phyloP scores from a whole-genome alignment of 1,140 invertebrate species.

The Drosophila arizonae region DNA sequence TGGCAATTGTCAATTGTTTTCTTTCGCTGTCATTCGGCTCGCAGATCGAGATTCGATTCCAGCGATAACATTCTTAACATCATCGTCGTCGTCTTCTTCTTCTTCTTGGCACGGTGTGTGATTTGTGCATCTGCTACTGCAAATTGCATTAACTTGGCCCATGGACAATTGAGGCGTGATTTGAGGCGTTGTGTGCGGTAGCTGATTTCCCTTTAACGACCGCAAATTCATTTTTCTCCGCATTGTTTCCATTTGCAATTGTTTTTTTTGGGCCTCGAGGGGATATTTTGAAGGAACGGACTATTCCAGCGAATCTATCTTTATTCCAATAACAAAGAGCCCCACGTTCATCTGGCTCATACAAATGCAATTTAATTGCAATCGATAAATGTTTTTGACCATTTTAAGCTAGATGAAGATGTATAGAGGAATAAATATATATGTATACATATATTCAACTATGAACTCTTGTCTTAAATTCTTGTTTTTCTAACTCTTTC shows the following conservation, averaged over 20 bases:
- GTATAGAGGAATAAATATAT: too few relatives aligned
- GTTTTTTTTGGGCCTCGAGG: conserved; percentile 21
- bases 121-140: conserved; percentile 51
- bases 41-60: conserved; percentile 54
- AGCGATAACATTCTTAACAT: conserved; percentile 48
- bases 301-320: conserved; percentile 3
- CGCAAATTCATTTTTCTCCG: conserved; percentile 43
- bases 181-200: conserved; percentile 62
- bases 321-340: not conserved
- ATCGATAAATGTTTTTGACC: not conserved
- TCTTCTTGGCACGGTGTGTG: not conserved
- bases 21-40: conserved; percentile 5
- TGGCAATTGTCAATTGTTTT: conserved; percentile 1
- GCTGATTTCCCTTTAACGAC: conserved; percentile 44
- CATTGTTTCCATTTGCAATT: conserved; percentile 42
- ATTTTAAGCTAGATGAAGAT: not conserved
- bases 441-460: too few relatives aligned
- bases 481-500: too few relatives aligned
- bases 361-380: conserved; percentile 8
- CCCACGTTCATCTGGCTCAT: not conserved
- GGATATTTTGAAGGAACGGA: not conserved
- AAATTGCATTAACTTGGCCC: conserved; percentile 62
- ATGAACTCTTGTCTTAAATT: too few relatives aligned
- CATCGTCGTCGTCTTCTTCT: not conserved
- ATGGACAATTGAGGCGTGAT: conserved; percentile 75